Evolutionary conservation across 2,888 invertebrate species (phyloP).

Genomic region (Ectobius pallidus): DNA sequence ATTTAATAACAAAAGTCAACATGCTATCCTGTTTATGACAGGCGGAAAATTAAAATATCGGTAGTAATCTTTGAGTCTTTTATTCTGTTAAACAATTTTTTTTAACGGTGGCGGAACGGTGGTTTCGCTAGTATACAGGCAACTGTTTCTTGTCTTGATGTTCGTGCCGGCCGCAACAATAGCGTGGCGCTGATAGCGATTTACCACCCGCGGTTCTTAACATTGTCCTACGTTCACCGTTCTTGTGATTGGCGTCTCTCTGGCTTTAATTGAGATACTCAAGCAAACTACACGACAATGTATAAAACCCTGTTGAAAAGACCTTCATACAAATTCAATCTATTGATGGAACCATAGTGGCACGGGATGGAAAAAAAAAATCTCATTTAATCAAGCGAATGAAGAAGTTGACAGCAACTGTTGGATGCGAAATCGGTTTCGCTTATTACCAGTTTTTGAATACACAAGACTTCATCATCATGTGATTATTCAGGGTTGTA

Average conservation of each 20-base stretch:
- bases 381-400: constrained; percentile 18
- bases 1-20: constrained; percentile 34
- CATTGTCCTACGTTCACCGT: constrained; percentile 10
- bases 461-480: background rate
- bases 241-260: constrained; percentile 14
- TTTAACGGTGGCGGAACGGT: background rate
- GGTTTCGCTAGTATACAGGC: background rate
- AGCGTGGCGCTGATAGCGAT: constrained; percentile 26
- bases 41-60: constrained; percentile 38
- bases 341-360: background rate
- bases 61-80: constrained; percentile 37
- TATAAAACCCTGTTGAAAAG: background rate
- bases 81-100: constrained; percentile 32
- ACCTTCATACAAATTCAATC: background rate
- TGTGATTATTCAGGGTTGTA: no score
- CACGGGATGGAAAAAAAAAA: constrained; percentile 8
- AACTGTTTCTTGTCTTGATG: constrained; percentile 12
- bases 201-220: constrained; percentile 24
- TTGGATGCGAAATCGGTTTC: background rate
- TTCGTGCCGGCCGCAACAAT: constrained; percentile 23
- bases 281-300: constrained; percentile 2
- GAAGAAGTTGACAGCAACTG: constrained; percentile 2
- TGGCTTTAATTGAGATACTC: constrained; percentile 23
- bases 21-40: constrained; percentile 30
- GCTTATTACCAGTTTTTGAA: background rate